phyloP scores from a whole-genome alignment of 1,140 invertebrate genomes.

The Epicauta chinensis region DNA sequence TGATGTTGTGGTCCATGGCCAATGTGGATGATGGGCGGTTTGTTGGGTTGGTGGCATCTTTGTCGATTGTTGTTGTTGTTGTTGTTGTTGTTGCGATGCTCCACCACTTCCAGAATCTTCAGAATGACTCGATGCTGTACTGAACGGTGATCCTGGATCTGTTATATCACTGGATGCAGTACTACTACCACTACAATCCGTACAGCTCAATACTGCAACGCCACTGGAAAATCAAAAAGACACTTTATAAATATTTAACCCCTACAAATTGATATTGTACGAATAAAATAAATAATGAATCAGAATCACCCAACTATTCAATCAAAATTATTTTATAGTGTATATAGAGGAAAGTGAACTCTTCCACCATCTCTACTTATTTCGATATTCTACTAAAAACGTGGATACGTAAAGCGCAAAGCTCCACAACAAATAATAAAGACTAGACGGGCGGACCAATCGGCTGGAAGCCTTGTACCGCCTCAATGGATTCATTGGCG shows the following conservation, averaged over 20 bases:
- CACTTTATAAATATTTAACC: background rate
- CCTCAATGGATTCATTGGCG: background rate
- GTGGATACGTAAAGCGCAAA: constrained; percentile 17
- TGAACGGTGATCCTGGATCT: constrained; percentile 74
- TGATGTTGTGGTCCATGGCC: constrained; percentile 31
- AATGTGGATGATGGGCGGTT: constrained; percentile 44
- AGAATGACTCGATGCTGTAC: constrained; percentile 49
- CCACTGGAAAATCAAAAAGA: constrained; percentile 52
- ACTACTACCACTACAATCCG: constrained; percentile 54
- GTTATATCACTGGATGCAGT: constrained; percentile 68
- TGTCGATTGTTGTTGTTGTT: constrained; percentile 26
- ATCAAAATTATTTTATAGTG: no score
- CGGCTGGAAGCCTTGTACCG: background rate
- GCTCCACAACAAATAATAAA: constrained; percentile 33
- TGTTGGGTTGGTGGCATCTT: constrained; percentile 48
- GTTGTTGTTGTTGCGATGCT: background rate
- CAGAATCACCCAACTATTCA: no score
- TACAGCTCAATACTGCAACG: constrained; percentile 60
- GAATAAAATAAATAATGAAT: background rate
- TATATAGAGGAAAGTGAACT: no score
- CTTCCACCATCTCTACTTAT: no score
- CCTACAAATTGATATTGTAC: background rate
- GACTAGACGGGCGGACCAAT: background rate
- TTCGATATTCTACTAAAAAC: background rate
- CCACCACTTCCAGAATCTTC: constrained; percentile 35